Evolutionary conservation across 1,140 invertebrate species (phyloP).

Genomic region (Elysia chlorotica): DNA sequence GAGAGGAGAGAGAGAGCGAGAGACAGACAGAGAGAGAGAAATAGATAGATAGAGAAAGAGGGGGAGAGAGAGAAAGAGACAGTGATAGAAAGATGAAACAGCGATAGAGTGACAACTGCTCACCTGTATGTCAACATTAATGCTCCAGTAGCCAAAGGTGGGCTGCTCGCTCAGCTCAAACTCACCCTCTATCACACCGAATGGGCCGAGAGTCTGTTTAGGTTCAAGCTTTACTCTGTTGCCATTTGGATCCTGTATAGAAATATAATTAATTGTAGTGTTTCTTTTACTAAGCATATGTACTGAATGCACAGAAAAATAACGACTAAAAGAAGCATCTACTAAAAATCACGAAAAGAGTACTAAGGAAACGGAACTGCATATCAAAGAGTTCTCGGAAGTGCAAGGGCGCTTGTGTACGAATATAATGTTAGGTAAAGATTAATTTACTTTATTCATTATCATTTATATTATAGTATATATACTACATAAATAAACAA

Average conservation of each 20-base stretch:
- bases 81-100: not conserved
- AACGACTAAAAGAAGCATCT: too few species aligned
- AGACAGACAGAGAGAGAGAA: conserved; percentile 2
- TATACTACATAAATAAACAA: too few species aligned
- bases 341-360: too few species aligned
- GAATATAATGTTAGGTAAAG: too few species aligned
- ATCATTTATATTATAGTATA: too few species aligned
- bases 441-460: too few species aligned
- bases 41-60: conserved; percentile 1
- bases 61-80: not conserved
- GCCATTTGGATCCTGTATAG: conserved; percentile 1
- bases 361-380: too few species aligned
- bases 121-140: not conserved
- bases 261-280: not conserved
- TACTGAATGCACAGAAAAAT: too few species aligned
- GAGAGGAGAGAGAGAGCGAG: not conserved
- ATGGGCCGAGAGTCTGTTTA: not conserved
- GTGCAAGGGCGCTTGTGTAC: too few species aligned
- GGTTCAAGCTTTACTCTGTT: conserved; percentile 7
- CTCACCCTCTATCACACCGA: not conserved
- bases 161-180: conserved; percentile 6
- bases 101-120: not conserved
- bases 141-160: not conserved
- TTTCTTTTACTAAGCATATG: too few species aligned
- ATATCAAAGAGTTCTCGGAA: too few species aligned